Base-by-base conservation (phyloP, 2,113 vertebrate species). In the Ceyx melanurus region DNA sequence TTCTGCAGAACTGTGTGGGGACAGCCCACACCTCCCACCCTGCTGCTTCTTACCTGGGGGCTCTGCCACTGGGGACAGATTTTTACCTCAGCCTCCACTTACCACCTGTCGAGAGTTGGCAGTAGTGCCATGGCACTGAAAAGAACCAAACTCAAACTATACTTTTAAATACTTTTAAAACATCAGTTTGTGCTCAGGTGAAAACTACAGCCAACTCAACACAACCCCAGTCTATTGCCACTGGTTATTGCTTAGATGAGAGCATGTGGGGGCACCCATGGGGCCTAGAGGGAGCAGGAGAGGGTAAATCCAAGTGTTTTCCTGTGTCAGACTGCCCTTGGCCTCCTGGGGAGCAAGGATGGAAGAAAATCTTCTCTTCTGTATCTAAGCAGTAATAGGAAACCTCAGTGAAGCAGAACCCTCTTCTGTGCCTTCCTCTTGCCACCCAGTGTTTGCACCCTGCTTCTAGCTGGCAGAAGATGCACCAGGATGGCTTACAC, bases 331-430 rank as follows among this genome's bases (percentile, higher is more conserved):
- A 91, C 83, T 91, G 65, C 76, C 73, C 21, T 18, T 26, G 73
- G 91, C 68, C 82, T 96, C 93, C 87, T 88, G 85, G 82, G 86
- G 82, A 81, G 77, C 83, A 91, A 68, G 94, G 92, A 92, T 94
- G 91, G 86, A 95, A 95, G 88, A 91, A 97, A 94, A 94, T 93
- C 92, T 85, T 77, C 91, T 96, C 91, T 95, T 86, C 72, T 56
- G 79, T 88, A 90, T 93, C 94, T 91, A 92, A 91, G 82, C 76
- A 80, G 82, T 95, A 95, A 94, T 97, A 97, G 92, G 93, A 93
- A 91, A 96, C 61, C 76, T 92, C 82, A 92, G 82, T 88, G 95
- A 95, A 95, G 92, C 94, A 94, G 94, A 96, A 94, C 89, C 79
- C 57, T 84, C 57, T 72, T 91, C 89, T 76, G 28, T 82, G 84